Base-by-base conservation (phyloP, 1,140 invertebrate genomes). In the Drosophila tsacasi region DNA sequence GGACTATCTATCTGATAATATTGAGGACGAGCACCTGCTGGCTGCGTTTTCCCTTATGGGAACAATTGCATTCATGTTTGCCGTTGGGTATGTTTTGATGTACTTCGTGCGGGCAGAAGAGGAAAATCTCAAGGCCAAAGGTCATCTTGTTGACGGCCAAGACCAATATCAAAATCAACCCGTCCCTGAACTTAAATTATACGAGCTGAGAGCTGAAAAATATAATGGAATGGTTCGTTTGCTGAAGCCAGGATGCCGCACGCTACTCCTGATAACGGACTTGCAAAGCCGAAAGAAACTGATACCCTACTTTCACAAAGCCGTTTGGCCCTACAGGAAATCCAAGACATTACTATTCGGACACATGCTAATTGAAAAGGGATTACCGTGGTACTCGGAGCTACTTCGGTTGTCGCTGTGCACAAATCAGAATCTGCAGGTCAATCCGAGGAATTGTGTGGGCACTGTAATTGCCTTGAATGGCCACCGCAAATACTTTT, bases 401-500 rank as follows among this genome's bases (percentile, higher is more conserved):
- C 93, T 99, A 30, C 94, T 99, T 46, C 95, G 97, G 72, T 94
- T 98, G 75, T 97, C 97, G 59, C 94, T 99, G 50, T 95, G 96
- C 23, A 96, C 98, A 93, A 96, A 95, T 49, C 94, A 96, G 61
- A 96, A 97, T 79, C 94, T 99, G 59, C 96, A 97, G 76, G 99
- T 99, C 40, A 99, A 99, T 94, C 97, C 98, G 5, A 96, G 97
- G 83, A 99, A 99, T 94, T 99, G 98, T 93, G 96, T 99, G 37
- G 99, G 99, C 8, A 99, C 99, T 23, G 98, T 99, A 35, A 93
- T 99, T 23, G 97, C 98, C 2, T 94, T 99, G 39, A 99, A 99
- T 94, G 98, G 98, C 6, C 97, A 98, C 93, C 94, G 98, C 54
- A 98, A 98, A 93, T 99, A 99, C 93, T 99, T 99, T 94, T 99